Conservation (phyloP, 2,797 vertebrate genomes). For the Urocyon cinereoargenteus region DNA sequence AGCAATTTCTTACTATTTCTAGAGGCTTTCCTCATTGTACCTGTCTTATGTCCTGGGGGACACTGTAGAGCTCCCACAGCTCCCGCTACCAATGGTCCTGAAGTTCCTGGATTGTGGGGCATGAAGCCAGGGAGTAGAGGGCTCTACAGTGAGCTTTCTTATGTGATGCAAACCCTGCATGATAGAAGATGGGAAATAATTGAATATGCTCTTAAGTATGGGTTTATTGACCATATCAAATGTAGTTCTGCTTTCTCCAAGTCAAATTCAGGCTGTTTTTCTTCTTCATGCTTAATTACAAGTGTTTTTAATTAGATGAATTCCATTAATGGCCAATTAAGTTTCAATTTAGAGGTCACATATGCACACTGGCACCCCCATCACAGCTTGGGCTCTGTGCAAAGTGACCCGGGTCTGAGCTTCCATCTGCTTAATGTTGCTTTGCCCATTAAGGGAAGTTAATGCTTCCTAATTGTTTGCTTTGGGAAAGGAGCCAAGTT, state of each 20-base stretch:
- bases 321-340: conserved; percentile 72
- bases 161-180: background rate
- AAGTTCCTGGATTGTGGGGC: background rate
- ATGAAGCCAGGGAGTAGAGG: background rate
- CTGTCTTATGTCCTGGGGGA: background rate
- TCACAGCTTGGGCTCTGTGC: conserved; percentile 53
- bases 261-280: conserved; percentile 25
- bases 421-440: conserved; percentile 66
- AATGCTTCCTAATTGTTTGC: conserved; percentile 67
- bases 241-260: background rate
- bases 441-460: conserved; percentile 61
- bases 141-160: background rate
- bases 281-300: conserved; percentile 70
- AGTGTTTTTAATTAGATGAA: conserved; percentile 73
- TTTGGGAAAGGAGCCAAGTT: conserved; percentile 55
- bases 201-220: background rate
- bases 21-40: background rate
- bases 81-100: background rate
- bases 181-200: background rate
- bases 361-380: conserved; percentile 22
- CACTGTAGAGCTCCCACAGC: background rate
- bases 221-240: background rate
- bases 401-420: conserved; percentile 45
- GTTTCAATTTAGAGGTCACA: conserved; percentile 72
- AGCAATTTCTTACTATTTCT: background rate